These are phyloP conservation scores for Threskiornis aethiopicus DNA, from an alignment of 2,797 vertebrate species.

Conservation along the genomic window DNA sequence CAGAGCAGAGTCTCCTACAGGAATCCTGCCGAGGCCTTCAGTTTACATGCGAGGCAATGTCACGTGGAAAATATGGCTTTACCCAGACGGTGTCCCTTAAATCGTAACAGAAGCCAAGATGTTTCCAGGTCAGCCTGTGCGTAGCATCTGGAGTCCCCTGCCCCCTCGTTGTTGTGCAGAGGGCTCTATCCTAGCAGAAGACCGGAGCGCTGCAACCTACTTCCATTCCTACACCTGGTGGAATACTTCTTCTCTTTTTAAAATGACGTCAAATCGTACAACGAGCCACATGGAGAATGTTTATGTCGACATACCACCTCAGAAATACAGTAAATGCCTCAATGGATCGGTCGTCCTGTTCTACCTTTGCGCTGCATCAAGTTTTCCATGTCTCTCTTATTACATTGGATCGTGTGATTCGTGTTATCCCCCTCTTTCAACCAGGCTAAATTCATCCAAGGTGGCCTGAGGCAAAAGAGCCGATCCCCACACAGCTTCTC, in stretches of 20 bases:
- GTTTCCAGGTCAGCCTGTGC: neutral
- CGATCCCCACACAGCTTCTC: neutral
- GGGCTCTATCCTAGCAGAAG: neutral
- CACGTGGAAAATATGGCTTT: neutral
- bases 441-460: constrained; percentile 36
- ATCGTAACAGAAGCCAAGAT: neutral
- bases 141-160: neutral
- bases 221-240: neutral
- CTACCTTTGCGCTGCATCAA: neutral
- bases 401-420: neutral
- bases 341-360: neutral
- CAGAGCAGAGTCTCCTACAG: neutral
- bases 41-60: neutral
- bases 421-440: neutral
- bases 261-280: neutral
- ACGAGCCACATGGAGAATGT: neutral
- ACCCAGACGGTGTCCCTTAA: neutral
- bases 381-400: constrained; percentile 36
- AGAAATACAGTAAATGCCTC: neutral
- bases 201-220: neutral
- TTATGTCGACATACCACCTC: neutral
- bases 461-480: constrained; percentile 30
- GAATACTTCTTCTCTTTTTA: neutral
- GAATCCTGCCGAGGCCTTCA: neutral
- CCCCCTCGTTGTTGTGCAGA: neutral